These are phyloP conservation scores for Pentalonia nigronervosa DNA, from an alignment of 1,140 invertebrate genomes.

Conservation along the genomic window DNA sequence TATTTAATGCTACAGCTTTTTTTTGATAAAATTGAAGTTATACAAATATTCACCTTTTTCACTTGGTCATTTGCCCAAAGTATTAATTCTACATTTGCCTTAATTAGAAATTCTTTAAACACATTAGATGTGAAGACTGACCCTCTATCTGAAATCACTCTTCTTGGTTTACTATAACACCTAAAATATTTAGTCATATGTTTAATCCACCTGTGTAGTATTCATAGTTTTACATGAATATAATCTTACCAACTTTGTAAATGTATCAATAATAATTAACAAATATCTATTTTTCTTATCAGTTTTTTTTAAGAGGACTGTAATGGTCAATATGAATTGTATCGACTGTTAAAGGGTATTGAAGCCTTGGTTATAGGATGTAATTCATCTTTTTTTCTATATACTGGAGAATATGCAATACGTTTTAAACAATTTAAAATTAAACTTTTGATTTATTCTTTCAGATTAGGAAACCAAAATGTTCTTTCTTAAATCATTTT, in stretches of 20 bases:
- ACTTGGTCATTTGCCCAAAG: constrained; percentile 22
- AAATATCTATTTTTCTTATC: constrained; percentile 59
- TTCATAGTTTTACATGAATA: constrained; percentile 58
- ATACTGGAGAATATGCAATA: neutral
- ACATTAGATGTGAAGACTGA: constrained; percentile 59
- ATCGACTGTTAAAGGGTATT: constrained; percentile 32
- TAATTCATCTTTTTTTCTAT: constrained; percentile 1
- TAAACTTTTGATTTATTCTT: neutral
- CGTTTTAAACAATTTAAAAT: constrained; percentile 24
- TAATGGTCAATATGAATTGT: constrained; percentile 34
- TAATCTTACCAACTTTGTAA: constrained; percentile 61
- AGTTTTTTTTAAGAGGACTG: constrained; percentile 14
- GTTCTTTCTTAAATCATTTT: neutral
- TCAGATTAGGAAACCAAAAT: constrained; percentile 47
- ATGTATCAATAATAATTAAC: constrained; percentile 61
- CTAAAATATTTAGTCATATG: constrained; percentile 51
- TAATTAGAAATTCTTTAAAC: constrained; percentile 58
- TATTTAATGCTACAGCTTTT: constrained; percentile 25
- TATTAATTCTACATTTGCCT: neutral
- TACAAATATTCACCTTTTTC: neutral
- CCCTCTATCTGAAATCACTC: constrained; percentile 59
- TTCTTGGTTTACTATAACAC: constrained; percentile 58
- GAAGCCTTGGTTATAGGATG: constrained; percentile 5
- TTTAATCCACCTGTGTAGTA: constrained; percentile 56
- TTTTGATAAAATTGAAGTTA: neutral